Evolutionary conservation across 2,113 vertebrate species (phyloP).

Genomic region (Epinephelus fuscoguttatus): DNA sequence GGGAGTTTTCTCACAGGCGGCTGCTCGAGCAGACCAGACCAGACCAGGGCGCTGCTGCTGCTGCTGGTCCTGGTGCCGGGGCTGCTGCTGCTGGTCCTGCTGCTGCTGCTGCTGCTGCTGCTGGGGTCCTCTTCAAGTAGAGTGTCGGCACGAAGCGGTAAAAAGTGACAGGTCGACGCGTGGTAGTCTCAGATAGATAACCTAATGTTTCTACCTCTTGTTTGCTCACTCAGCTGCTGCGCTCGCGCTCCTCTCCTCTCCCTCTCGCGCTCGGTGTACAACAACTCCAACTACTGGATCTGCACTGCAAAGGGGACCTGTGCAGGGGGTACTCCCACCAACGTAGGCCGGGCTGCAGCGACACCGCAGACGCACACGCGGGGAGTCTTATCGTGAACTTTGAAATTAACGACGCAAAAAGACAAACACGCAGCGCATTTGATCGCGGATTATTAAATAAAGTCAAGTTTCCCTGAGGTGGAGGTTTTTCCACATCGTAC

Average conservation of each 20-base stretch:
- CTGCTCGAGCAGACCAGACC: slow-evolving; percentile 55
- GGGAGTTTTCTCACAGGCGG: slow-evolving; percentile 66
- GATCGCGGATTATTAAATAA: background rate
- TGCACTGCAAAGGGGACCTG: slow-evolving; percentile 81
- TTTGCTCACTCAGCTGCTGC: slow-evolving; percentile 73
- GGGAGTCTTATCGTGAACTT: slow-evolving; percentile 27
- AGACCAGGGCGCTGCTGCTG: slow-evolving; percentile 50
- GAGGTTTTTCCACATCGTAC: background rate
- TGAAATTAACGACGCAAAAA: background rate
- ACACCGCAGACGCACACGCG: slow-evolving; percentile 26
- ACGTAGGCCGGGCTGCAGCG: slow-evolving; percentile 69
- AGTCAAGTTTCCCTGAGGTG: background rate
- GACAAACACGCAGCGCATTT: background rate
- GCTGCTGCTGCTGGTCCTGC: background rate
- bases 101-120: slow-evolving; percentile 23
- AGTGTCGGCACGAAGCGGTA: slow-evolving; percentile 60
- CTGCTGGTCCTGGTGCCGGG: background rate
- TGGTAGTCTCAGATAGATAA: slow-evolving; percentile 75
- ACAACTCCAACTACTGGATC: slow-evolving; percentile 86
- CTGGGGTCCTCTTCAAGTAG: slow-evolving; percentile 37
- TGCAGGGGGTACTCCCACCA: slow-evolving; percentile 83
- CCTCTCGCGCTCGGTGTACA: slow-evolving; percentile 58
- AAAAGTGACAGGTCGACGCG: slow-evolving; percentile 74
- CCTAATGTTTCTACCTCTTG: slow-evolving; percentile 75
- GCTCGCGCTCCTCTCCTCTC: slow-evolving; percentile 43